Percentiles rank a stretch among this genome's conserved stretches.
Conservation (phyloP, 2,888 invertebrate genomes). For the Cataglyphis albicans region DNA sequence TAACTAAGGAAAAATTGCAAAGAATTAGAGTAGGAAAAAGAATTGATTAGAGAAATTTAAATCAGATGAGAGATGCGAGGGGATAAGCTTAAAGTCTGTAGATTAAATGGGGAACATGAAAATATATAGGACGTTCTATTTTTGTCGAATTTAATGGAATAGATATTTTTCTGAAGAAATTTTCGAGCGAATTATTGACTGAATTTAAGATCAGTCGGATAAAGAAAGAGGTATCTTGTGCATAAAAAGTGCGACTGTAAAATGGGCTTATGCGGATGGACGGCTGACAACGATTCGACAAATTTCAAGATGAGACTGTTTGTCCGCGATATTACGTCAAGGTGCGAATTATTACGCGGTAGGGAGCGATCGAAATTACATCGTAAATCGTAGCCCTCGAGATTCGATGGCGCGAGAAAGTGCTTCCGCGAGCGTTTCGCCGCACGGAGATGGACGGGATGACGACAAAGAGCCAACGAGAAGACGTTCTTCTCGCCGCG, state of each 20-base stretch:
- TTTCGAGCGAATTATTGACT: neutral
- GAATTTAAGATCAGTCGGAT: neutral
- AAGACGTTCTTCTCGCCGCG: conserved; percentile 38
- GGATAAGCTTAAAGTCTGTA: neutral
- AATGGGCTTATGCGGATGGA: neutral
- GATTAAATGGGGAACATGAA: neutral
- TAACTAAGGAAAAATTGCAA: neutral
- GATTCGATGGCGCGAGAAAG: conserved; percentile 54
- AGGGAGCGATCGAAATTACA: conserved; percentile 43
- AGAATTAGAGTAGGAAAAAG: neutral
- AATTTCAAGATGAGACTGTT: conserved; percentile 29
- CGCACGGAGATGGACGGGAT: conserved; percentile 43
- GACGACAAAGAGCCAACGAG: conserved; percentile 46
- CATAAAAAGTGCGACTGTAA: neutral
- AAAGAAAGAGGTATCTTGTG: neutral
- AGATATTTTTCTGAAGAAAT: neutral
- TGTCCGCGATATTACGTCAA: conserved; percentile 27
- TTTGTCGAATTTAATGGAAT: neutral
- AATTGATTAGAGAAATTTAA: conserved; percentile 19
- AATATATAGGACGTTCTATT: neutral
- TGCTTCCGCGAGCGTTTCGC: conserved; percentile 43
- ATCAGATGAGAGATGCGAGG: neutral
- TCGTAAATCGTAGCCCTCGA: conserved; percentile 49
- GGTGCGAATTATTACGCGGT: conserved; percentile 39
- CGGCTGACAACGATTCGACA: conserved; percentile 40